Conservation (phyloP, 2,888 invertebrate genomes). For the Agriopis leucophaearia region DNA sequence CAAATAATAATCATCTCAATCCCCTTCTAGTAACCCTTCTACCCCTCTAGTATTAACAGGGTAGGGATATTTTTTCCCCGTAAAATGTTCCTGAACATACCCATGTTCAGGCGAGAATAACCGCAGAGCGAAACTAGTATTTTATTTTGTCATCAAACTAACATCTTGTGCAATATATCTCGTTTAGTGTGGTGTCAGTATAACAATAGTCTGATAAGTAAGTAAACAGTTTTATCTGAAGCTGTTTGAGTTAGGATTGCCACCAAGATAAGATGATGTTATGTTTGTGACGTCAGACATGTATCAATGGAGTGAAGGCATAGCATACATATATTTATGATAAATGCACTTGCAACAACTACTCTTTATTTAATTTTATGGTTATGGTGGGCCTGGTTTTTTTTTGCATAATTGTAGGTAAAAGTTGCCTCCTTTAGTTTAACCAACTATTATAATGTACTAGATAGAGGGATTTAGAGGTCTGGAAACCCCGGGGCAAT, state of each 20-base stretch:
- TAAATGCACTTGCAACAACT: neutral
- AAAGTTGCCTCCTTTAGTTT: neutral
- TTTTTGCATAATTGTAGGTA: neutral
- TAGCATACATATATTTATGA: neutral
- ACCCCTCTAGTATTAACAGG: too few species aligned
- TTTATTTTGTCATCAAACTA: neutral
- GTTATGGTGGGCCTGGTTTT: neutral
- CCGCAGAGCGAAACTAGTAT: too few species aligned
- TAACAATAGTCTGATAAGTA: conserved; percentile 20
- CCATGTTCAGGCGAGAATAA: too few species aligned
- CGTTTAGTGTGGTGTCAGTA: conserved; percentile 4
- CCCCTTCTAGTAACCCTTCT: too few species aligned
- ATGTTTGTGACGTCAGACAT: conserved; percentile 26
- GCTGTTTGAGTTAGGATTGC: conserved; percentile 30
- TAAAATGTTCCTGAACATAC: too few species aligned
- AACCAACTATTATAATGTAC: too few species aligned
- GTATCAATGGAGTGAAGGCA: neutral
- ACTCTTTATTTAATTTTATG: neutral
- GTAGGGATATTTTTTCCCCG: too few species aligned
- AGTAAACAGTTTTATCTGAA: conserved; percentile 21
- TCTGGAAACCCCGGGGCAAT: too few species aligned
- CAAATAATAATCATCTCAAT: too few species aligned
- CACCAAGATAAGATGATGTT: conserved; percentile 42
- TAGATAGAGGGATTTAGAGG: too few species aligned
- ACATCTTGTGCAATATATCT: conserved; percentile 19